Conservation (phyloP, 2,888 invertebrate genomes). For the Eupithecia exiguata region DNA sequence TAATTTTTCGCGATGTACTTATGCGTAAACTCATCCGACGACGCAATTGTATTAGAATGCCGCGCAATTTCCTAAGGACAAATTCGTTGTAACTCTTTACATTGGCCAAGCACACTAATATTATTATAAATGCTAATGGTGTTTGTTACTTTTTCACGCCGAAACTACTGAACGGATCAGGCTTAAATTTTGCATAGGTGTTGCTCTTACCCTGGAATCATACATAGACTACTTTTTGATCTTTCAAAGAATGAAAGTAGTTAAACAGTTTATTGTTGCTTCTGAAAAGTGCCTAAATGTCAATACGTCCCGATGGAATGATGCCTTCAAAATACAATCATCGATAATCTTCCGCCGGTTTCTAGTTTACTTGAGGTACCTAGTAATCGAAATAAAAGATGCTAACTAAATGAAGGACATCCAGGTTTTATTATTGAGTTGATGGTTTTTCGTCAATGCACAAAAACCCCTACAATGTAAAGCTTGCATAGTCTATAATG, state of each 20-base stretch:
- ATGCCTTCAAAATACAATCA: no score
- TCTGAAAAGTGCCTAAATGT: no score
- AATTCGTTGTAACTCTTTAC: background rate
- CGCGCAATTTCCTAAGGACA: background rate
- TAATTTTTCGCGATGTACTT: no score
- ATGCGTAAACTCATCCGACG: no score
- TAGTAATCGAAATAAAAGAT: no score
- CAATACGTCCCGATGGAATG: no score
- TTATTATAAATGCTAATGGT: background rate
- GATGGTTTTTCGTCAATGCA: background rate
- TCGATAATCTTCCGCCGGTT: no score
- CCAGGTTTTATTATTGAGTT: background rate
- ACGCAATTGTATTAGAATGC: no score
- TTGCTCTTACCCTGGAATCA: background rate
- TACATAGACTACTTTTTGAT: background rate
- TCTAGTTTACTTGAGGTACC: no score
- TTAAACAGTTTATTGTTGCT: no score
- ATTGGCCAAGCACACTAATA: background rate
- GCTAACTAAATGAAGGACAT: no score
- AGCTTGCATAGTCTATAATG: background rate
- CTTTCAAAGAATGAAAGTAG: no score
- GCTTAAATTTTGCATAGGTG: background rate
- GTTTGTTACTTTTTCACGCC: background rate
- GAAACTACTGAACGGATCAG: background rate
- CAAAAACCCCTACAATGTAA: background rate